Evolutionary conservation across 2,888 invertebrate genomes (phyloP).

Genomic region (Agrochola macilenta): DNA sequence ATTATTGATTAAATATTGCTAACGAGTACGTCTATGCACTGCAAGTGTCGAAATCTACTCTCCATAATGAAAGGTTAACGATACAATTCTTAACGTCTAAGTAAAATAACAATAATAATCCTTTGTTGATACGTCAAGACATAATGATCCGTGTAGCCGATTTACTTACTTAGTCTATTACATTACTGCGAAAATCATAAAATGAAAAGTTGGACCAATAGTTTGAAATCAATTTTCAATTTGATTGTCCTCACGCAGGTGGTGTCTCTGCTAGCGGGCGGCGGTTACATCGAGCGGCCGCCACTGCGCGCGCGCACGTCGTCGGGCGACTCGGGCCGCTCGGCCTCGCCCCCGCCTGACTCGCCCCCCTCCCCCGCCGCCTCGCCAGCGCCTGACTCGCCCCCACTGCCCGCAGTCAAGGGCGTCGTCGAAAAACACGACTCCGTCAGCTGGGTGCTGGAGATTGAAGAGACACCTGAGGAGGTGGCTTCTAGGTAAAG

Average conservation of each 20-base stretch:
- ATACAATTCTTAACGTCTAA: background rate
- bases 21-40: too few species aligned
- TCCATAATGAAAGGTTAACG: too few species aligned
- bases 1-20: too few species aligned
- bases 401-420: conserved; percentile 94
- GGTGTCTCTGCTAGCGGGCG: conserved; percentile 85
- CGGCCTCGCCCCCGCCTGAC: conserved; percentile 84
- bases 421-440: conserved; percentile 96
- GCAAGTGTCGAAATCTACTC: too few species aligned
- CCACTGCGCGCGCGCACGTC: conserved; percentile 84
- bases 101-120: background rate
- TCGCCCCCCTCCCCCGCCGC: conserved; percentile 82
- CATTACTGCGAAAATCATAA: background rate
- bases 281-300: conserved; percentile 84
- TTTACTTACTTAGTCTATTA: background rate
- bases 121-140: background rate
- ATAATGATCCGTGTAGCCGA: background rate
- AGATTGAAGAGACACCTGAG: conserved; percentile 94
- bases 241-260: conserved; percentile 82
- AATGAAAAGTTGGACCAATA: background rate
- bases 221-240: background rate
- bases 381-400: conserved; percentile 81
- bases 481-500: conserved; percentile 91
- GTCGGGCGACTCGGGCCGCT: conserved; percentile 84
- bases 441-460: conserved; percentile 96